Evolutionary conservation across 2,113 vertebrate genomes (phyloP).

Genomic region (Nyctibius bracteatus): DNA sequence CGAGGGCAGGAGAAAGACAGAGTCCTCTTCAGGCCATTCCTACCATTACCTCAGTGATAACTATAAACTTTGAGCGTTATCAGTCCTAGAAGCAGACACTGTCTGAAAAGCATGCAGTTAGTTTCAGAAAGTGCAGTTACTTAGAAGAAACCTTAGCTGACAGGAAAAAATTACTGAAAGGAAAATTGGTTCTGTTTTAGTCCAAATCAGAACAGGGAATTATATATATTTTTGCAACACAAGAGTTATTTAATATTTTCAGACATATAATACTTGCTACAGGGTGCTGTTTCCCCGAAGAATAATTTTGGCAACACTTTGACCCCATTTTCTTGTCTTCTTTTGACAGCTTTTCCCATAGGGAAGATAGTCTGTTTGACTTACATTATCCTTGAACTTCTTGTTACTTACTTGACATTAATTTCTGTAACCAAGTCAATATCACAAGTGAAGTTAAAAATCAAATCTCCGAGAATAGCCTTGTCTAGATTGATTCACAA

Average conservation of each 20-base stretch:
- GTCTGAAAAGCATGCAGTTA: too few species aligned
- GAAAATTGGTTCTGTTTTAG: too few species aligned
- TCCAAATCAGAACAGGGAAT: too few species aligned
- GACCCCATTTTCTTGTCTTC: background rate
- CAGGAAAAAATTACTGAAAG: too few species aligned
- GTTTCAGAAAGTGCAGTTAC: too few species aligned
- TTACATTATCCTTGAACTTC: constrained; percentile 37
- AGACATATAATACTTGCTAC: background rate
- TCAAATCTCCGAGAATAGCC: background rate
- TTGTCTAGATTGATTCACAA: background rate
- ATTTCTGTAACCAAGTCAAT: constrained; percentile 24
- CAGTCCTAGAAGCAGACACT: too few species aligned
- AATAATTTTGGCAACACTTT: background rate
- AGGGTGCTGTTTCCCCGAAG: background rate
- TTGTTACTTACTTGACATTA: constrained; percentile 37
- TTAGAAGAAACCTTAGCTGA: too few species aligned
- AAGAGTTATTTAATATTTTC: background rate
- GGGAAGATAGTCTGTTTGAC: background rate
- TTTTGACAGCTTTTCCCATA: background rate
- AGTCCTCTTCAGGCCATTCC: too few species aligned
- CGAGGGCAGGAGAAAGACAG: too few species aligned
- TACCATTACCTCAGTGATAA: too few species aligned
- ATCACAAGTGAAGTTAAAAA: constrained; percentile 31
- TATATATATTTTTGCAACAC: background rate
- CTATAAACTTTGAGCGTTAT: too few species aligned